Conservation (phyloP, 2,888 invertebrate species). For the Euzophera pinguis region DNA sequence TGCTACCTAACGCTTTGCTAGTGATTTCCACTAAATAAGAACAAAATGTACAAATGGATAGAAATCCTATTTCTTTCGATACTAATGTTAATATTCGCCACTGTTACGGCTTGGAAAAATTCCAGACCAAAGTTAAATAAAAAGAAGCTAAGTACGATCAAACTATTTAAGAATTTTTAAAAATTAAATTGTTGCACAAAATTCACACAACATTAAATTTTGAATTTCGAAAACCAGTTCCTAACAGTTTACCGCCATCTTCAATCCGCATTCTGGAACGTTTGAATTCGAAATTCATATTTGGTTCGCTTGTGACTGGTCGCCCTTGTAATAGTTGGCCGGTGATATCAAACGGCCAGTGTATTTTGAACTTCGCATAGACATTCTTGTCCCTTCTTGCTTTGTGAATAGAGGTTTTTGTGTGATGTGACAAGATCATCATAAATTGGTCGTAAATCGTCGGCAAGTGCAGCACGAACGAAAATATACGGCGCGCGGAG, state of each 20-base stretch:
- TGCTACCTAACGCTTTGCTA: no score
- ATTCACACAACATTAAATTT: background rate
- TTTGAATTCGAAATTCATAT: slow-evolving; percentile 73
- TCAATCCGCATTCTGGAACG: slow-evolving; percentile 57
- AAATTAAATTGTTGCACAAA: no score
- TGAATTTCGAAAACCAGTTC: slow-evolving; percentile 15
- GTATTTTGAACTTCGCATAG: slow-evolving; percentile 46
- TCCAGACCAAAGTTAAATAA: no score
- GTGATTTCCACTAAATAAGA: no score
- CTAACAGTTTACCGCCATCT: slow-evolving; percentile 25
- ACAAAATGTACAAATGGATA: no score
- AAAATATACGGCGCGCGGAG: slow-evolving; percentile 77
- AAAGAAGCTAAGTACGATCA: no score
- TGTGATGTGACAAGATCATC: slow-evolving; percentile 46
- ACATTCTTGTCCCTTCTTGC: slow-evolving; percentile 32
- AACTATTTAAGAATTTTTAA: background rate
- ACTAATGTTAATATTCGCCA: no score
- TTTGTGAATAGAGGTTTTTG: slow-evolving; percentile 31
- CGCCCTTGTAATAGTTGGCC: slow-evolving; percentile 80
- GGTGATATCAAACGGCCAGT: slow-evolving; percentile 70
- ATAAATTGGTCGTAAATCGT: slow-evolving; percentile 55
- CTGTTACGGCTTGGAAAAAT: no score
- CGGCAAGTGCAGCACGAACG: slow-evolving; percentile 79
- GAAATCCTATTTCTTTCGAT: no score
- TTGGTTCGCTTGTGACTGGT: slow-evolving; percentile 74